Base-by-base conservation (phyloP, 2,113 vertebrate species). In the Myotis yumanensis region DNA sequence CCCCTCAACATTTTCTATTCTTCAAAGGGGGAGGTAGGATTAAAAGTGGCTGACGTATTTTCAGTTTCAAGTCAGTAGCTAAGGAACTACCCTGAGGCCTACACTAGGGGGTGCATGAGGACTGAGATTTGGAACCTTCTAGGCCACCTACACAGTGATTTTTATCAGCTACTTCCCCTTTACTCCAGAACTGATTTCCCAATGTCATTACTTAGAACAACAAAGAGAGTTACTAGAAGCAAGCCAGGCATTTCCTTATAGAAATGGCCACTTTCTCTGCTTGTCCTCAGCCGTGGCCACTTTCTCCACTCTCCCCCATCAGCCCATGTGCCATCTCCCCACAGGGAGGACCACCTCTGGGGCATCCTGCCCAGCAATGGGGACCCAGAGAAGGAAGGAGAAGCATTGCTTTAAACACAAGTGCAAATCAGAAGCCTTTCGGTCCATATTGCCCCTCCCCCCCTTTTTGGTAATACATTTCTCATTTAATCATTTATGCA, bases 101-200 rank as follows among this genome's bases (percentile, higher is more conserved):
- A 98, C 98, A 97, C 98, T 98, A 98, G 98, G 94, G 98, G 98
- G 98, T 98, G 97, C 96, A 88, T 96, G 96, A 98, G 96, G 97
- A 98, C 96, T 84, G 71, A 96, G 71, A 96, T 98, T 98, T 0
- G 0, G 71, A 94, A 72, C 93, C 86, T 64, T 88, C 88, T 4
- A 15, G 68, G 25, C 90, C 3, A 3, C 83, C 32, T 0, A 48
- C 25, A 9, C 5, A 48, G 51, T 8, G 16, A 93, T 89, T 83
- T 73, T 6, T 28, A 9, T 59, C 46, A 52, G 52, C 18, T 4
- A 25, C 64, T 18, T 35, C 1, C 43, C 75, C 11, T 86, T 95
- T 96, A 94, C 76, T 83, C 59, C 87, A 97, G 76, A 80, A 92
- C 3, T 76, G 22, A 81, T 51, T 75, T 88, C 43, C 72, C 93